Conservation (phyloP, 2,797 vertebrate species). For the Glyptemys insculpta region DNA sequence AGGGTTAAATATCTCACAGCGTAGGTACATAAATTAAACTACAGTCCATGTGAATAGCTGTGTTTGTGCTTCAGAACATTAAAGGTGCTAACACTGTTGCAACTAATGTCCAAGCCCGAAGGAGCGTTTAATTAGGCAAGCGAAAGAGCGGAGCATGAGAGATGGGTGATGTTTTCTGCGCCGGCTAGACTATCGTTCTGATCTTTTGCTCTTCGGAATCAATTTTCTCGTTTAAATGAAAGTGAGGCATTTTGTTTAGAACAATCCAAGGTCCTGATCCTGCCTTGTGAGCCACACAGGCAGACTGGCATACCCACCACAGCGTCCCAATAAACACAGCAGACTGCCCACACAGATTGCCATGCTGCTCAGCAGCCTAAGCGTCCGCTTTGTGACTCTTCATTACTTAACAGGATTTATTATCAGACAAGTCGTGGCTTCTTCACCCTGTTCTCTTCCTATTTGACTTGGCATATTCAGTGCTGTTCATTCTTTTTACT, state of each 20-base stretch:
- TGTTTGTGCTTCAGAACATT: neutral
- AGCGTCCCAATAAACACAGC: neutral
- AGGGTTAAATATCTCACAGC: neutral
- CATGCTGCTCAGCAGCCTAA: neutral
- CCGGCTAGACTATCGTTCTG: neutral
- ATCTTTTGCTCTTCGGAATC: neutral
- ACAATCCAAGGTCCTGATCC: neutral
- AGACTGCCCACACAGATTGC: neutral
- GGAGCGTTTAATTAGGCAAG: slow-evolving; percentile 30
- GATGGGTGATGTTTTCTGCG: neutral
- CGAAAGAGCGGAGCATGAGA: neutral
- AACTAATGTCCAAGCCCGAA: neutral
- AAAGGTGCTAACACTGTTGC: neutral
- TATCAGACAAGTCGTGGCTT: neutral
- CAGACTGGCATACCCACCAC: neutral
- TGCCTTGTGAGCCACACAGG: neutral
- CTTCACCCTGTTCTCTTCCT: neutral
- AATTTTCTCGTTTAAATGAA: neutral
- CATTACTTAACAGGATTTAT: neutral
- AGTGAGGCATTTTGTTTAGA: neutral
- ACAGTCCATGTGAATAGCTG: neutral
- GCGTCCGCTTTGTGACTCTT: neutral
- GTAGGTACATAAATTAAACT: neutral
- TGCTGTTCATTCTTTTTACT: neutral
- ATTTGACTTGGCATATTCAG: neutral